These are phyloP conservation scores for Lepidocyrtinus sp. DNA, from an alignment of 2,888 invertebrate species.

Conservation along the genomic window DNA sequence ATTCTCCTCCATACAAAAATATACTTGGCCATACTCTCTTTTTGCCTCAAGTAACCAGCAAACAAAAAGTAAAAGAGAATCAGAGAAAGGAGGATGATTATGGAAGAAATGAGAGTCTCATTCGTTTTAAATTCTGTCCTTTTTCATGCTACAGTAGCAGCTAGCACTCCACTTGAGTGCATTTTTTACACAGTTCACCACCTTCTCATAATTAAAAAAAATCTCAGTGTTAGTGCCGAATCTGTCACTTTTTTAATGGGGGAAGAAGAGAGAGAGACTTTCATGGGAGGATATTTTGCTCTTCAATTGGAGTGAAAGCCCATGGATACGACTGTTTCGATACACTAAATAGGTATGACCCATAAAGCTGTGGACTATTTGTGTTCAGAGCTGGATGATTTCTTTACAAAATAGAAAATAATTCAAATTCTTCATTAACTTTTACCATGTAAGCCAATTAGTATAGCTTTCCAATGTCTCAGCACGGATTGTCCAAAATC, in stretches of 20 bases:
- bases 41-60: conserved; percentile 14
- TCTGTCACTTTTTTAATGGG: background rate
- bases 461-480: too few relatives aligned
- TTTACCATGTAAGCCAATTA: too few relatives aligned
- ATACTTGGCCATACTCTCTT: background rate
- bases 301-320: background rate
- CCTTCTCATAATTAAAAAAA: conserved; percentile 56
- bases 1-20: conserved; percentile 41
- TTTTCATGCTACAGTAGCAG: background rate
- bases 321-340: conserved; percentile 46
- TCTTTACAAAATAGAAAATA: background rate
- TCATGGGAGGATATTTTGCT: too few relatives aligned
- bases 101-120: background rate
- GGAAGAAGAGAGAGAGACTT: background rate
- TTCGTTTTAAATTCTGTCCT: background rate
- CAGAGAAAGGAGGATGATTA: too few relatives aligned
- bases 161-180: conserved; percentile 22
- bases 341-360: too few relatives aligned
- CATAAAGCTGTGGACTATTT: too few relatives aligned
- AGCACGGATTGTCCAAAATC: too few relatives aligned
- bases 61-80: conserved; percentile 12
- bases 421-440: too few relatives aligned
- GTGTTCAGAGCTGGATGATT: too few relatives aligned
- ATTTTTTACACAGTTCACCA: conserved; percentile 54
- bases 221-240: conserved; percentile 20